phyloP scores from a whole-genome alignment of 2,888 invertebrate species.

The Hipparchia sbordonii region DNA sequence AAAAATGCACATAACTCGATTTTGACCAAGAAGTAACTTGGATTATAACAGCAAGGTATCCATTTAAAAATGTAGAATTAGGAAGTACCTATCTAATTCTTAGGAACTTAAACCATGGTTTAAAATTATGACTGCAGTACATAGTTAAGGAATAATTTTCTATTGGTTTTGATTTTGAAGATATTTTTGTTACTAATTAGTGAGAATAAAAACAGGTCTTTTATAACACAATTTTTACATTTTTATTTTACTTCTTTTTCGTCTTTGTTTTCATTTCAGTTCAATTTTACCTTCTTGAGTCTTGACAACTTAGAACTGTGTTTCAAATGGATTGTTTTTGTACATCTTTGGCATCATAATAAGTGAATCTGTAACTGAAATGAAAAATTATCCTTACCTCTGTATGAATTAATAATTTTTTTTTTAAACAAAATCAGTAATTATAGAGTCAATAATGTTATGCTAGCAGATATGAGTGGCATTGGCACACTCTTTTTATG shows the following conservation, averaged over 20 bases:
- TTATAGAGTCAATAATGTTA: too few species aligned
- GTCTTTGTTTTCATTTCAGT: not conserved
- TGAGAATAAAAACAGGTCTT: slow-evolving; percentile 33
- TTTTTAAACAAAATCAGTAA: too few species aligned
- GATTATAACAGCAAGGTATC: too few species aligned
- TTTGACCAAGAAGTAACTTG: too few species aligned
- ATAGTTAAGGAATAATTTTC: not conserved
- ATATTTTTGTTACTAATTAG: slow-evolving; percentile 44
- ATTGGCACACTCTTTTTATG: too few species aligned
- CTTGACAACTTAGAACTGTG: not conserved
- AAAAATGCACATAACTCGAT: too few species aligned
- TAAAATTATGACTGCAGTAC: too few species aligned
- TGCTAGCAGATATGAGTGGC: too few species aligned
- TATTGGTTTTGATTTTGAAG: slow-evolving; percentile 33
- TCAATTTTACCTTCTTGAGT: not conserved
- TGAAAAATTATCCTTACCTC: slow-evolving; percentile 38
- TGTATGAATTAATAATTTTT: not conserved
- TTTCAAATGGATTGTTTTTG: slow-evolving; percentile 35
- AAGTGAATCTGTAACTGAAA: slow-evolving; percentile 82
- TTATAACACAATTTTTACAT: slow-evolving; percentile 34
- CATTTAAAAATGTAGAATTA: too few species aligned
- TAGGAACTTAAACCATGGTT: too few species aligned
- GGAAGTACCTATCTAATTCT: too few species aligned
- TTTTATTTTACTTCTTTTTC: slow-evolving; percentile 34
- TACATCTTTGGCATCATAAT: slow-evolving; percentile 80